Percentiles rank a stretch among this genome's conserved stretches.
Conservation (phyloP, 2,113 vertebrate genomes). For the Phocoena sinus region DNA sequence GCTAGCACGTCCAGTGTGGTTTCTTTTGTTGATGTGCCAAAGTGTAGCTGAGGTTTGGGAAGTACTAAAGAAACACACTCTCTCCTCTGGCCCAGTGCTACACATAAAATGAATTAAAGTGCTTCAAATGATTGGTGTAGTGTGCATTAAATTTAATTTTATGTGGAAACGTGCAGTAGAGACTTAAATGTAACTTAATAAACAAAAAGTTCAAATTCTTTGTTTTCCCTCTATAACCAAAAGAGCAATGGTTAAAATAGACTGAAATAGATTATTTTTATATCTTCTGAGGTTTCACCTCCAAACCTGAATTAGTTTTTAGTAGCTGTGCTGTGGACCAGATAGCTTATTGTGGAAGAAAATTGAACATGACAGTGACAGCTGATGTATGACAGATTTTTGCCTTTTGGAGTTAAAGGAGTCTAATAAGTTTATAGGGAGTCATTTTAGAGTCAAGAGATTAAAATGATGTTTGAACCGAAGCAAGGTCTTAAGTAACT, state of each 20-base stretch:
- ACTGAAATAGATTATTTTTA: background rate
- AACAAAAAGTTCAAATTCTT: background rate
- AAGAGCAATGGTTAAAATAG: background rate
- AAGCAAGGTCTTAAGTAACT: conserved; percentile 44
- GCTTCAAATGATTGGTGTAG: background rate
- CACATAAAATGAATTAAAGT: background rate
- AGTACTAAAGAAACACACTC: background rate
- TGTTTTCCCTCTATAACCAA: background rate
- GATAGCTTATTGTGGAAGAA: background rate
- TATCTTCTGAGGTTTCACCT: background rate
- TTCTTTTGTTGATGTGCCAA: background rate
- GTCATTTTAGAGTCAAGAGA: conserved; percentile 12
- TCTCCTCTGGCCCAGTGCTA: background rate
- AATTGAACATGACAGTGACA: background rate
- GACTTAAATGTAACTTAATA: background rate
- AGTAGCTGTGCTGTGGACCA: background rate
- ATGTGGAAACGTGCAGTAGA: background rate
- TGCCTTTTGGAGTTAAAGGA: conserved; percentile 18
- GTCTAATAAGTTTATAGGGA: background rate
- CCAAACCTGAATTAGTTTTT: background rate
- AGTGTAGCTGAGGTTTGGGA: background rate
- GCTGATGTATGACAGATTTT: background rate
- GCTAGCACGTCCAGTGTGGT: background rate
- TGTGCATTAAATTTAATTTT: background rate
- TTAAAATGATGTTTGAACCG: conserved; percentile 10